Conservation (phyloP, 2,888 invertebrate species). For the Melanophora roralis region DNA sequence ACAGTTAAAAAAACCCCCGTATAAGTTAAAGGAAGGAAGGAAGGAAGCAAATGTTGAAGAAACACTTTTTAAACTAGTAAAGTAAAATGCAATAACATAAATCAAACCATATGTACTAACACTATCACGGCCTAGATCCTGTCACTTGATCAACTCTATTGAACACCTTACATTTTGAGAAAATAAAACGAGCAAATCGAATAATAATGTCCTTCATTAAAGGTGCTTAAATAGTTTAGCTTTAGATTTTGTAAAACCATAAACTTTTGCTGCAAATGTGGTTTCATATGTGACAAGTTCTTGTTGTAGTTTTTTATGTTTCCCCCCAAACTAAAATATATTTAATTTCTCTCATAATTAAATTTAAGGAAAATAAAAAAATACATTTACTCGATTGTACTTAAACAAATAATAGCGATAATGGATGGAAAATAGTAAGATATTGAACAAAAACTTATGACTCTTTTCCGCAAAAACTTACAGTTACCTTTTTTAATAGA, state of each 20-base stretch:
- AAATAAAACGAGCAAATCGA: constrained; percentile 13
- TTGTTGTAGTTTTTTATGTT: not conserved
- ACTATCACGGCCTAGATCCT: no score
- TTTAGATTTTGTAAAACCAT: constrained; percentile 28
- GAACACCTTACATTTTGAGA: constrained; percentile 7
- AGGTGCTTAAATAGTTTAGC: constrained; percentile 33
- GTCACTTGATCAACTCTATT: not conserved
- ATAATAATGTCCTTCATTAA: not conserved
- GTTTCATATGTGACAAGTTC: not conserved
- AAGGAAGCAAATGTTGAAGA: constrained; percentile 22
- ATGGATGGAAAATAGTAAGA: not conserved
- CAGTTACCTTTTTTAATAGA: not conserved
- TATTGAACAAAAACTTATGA: not conserved
- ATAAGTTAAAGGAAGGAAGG: not conserved
- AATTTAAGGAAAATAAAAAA: constrained; percentile 46
- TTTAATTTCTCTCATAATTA: constrained; percentile 36
- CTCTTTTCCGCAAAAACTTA: not conserved
- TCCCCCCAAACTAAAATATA: constrained; percentile 20
- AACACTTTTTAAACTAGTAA: constrained; percentile 36
- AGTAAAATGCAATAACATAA: constrained; percentile 51
- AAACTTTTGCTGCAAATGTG: constrained; percentile 32
- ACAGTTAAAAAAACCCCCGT: constrained; percentile 37
- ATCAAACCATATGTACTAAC: not conserved
- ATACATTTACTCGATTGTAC: constrained; percentile 6
- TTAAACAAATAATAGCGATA: not conserved